Evolutionary conservation across 2,888 invertebrate species (phyloP).

Genomic region (Agriopis marginaria): DNA sequence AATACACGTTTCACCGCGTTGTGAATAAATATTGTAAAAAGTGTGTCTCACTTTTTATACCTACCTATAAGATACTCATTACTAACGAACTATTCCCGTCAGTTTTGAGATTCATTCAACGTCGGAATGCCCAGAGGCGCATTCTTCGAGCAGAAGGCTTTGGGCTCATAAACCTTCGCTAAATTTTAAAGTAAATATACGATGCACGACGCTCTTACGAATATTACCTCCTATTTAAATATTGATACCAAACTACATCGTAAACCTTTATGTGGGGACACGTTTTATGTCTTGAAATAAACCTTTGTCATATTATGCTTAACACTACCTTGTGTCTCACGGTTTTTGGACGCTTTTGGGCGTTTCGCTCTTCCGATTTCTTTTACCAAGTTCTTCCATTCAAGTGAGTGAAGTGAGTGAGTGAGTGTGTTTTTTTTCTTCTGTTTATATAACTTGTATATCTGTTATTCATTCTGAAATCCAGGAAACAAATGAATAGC

Average conservation of each 20-base stretch:
- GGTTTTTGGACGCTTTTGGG: background rate
- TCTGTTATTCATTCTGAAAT: too few relatives aligned
- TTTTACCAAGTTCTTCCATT: too few relatives aligned
- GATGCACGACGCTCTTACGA: conserved; percentile 47
- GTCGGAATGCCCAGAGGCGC: background rate
- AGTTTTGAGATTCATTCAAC: background rate
- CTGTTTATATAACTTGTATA: too few relatives aligned
- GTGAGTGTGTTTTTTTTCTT: too few relatives aligned
- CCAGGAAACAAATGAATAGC: too few relatives aligned
- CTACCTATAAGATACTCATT: too few relatives aligned
- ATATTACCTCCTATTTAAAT: conserved; percentile 54
- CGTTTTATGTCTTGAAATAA: conserved; percentile 23
- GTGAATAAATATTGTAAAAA: too few relatives aligned
- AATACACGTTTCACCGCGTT: too few relatives aligned
- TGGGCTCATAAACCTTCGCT: conserved; percentile 2
- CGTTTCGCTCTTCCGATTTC: too few relatives aligned
- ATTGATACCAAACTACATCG: conserved; percentile 50
- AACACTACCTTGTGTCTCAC: background rate
- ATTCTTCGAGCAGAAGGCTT: background rate
- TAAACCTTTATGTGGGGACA: conserved; percentile 32
- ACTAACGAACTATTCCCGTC: too few relatives aligned
- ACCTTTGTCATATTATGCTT: conserved; percentile 25
- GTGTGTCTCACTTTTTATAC: too few relatives aligned
- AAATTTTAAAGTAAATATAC: conserved; percentile 21
- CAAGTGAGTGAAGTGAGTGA: too few relatives aligned